Evolutionary conservation across 53 echinoderm and acorn worm species (phyloP).

Genomic region (Paracentrotus lividus): DNA sequence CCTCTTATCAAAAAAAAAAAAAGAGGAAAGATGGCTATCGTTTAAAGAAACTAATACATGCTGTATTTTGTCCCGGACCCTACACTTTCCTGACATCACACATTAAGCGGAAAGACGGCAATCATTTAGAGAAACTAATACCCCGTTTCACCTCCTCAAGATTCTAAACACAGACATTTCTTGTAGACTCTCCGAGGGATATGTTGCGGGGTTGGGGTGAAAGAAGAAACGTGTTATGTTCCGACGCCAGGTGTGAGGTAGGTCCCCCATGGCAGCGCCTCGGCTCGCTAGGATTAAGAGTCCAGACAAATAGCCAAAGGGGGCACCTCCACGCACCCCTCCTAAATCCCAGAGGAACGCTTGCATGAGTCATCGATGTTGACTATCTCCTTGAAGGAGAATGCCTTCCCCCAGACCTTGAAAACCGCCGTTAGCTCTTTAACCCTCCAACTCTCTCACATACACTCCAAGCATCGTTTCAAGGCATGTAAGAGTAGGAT

Average conservation of each 20-base stretch:
- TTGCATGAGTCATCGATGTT: not conserved
- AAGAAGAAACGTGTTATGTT: not conserved
- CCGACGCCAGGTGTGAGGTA: not conserved
- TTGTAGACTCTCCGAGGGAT: constrained; percentile 22
- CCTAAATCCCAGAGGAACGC: not conserved
- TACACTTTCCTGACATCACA: constrained; percentile 11
- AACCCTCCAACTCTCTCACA: not conserved
- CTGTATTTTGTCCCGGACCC: not conserved
- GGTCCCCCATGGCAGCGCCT: constrained; percentile 19
- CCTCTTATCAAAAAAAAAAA: too few species aligned
- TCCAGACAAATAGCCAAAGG: constrained; percentile 52
- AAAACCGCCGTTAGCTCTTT: not conserved
- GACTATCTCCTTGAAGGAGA: constrained; percentile 30
- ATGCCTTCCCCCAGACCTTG: constrained; percentile 42
- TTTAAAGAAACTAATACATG: too few species aligned
- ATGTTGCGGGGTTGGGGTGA: not conserved
- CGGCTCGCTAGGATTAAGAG: constrained; percentile 74
- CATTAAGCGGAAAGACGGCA: not conserved
- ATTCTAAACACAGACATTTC: constrained; percentile 45
- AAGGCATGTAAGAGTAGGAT: not conserved
- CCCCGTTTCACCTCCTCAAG: not conserved
- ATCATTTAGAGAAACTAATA: constrained; percentile 3
- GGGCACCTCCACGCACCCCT: constrained; percentile 7
- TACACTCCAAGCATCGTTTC: not conserved
- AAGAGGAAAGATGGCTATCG: too few species aligned